Conservation (phyloP, 37 sponge, comb jelly and placozoan species). For the Spongilla lacustris region DNA sequence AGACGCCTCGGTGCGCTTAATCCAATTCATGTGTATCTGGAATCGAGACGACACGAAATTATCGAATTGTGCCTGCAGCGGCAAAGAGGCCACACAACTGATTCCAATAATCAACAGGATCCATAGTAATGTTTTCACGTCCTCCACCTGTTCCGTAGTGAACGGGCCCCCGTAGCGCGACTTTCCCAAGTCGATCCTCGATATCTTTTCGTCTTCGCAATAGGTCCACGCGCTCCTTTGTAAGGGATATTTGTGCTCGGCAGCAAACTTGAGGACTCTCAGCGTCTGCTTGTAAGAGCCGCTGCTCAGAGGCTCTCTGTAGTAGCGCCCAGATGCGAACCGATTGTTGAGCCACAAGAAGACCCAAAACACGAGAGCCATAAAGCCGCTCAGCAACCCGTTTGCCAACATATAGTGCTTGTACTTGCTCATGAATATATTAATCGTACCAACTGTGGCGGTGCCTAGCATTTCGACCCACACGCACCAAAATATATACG, state of each 20-base stretch:
- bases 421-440: not conserved
- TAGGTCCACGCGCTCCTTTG: slow-evolving; percentile 16
- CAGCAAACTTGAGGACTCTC: not conserved
- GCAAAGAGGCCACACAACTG: not conserved
- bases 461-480: not conserved
- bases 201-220: not conserved
- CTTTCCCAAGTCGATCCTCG: slow-evolving; percentile 9
- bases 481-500: not conserved
- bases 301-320: not conserved
- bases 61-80: not conserved
- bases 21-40: not conserved
- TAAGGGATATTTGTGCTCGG: not conserved
- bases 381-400: not conserved
- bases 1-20: not conserved
- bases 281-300: not conserved
- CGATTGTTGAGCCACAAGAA: not conserved
- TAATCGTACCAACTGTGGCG: not conserved
- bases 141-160: slow-evolving; percentile 13
- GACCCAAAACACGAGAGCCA: not conserved
- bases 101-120: not conserved
- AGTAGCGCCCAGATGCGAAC: not conserved
- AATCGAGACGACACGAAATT: not conserved
- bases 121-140: slow-evolving; percentile 11
- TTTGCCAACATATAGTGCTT: not conserved
- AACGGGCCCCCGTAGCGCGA: slow-evolving; percentile 12